phyloP scores from a whole-genome alignment of 2,888 invertebrate species.

The Sceliomorpha sp. region DNA sequence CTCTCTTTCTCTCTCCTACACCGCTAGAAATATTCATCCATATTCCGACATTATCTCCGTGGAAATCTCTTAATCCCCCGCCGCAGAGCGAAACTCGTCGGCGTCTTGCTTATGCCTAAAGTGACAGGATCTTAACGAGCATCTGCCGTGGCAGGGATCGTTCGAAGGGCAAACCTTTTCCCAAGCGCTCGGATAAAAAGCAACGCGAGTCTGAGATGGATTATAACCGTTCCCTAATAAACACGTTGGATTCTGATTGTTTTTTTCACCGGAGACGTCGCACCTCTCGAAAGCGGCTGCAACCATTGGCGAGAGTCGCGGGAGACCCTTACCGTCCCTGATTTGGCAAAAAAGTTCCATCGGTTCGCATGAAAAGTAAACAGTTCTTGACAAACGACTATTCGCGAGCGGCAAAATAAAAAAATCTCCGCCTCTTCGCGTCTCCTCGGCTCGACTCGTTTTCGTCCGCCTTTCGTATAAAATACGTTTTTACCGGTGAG shows the following conservation, averaged over 20 bases:
- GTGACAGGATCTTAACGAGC: conserved; percentile 79
- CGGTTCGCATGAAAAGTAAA: conserved; percentile 41
- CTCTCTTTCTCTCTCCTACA: background rate
- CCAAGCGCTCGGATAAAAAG: conserved; percentile 12
- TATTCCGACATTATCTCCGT: conserved; percentile 39
- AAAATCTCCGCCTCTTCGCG: no score
- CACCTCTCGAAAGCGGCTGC: no score
- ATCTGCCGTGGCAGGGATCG: conserved; percentile 60
- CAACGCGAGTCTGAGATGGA: conserved; percentile 30
- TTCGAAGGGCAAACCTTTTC: conserved; percentile 11
- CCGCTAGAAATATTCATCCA: conserved; percentile 43
- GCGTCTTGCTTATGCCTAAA: conserved; percentile 57
- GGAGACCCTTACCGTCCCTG: conserved; percentile 17
- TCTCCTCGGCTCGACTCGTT: no score
- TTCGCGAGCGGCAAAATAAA: background rate
- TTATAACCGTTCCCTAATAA: conserved; percentile 49
- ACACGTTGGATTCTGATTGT: conserved; percentile 34
- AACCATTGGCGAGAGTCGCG: no score
- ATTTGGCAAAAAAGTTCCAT: conserved; percentile 26
- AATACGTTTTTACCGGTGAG: no score
- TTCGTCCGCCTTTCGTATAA: no score
- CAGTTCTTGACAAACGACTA: conserved; percentile 64
- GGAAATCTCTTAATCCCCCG: conserved; percentile 49
- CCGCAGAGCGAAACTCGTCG: conserved; percentile 36
- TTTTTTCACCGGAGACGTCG: conserved; percentile 11